Conservation (phyloP, 2,113 vertebrate species). For the Gila orcuttii region DNA sequence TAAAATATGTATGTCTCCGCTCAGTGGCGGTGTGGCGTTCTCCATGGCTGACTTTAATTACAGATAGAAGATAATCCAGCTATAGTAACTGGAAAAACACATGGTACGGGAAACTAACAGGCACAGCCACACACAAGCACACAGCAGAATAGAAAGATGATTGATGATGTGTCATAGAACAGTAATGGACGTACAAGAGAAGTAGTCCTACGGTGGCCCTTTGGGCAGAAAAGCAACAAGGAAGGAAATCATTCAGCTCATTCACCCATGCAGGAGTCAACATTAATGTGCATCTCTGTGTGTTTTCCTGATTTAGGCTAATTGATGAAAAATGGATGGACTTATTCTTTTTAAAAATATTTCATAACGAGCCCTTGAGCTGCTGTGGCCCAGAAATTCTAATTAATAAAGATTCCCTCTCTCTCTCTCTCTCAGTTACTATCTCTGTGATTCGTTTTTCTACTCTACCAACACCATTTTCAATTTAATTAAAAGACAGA, state of each 20-base stretch:
- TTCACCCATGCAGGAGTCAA: slow-evolving; percentile 8
- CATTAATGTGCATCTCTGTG: background rate
- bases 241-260: background rate
- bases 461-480: slow-evolving; percentile 16
- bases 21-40: slow-evolving; percentile 61
- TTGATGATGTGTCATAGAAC: slow-evolving; percentile 61
- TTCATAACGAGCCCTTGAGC: slow-evolving; percentile 69
- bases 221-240: background rate
- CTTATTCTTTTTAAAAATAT: slow-evolving; percentile 59
- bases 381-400: slow-evolving; percentile 74
- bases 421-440: slow-evolving; percentile 65
- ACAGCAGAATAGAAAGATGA: slow-evolving; percentile 55
- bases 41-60: slow-evolving; percentile 75
- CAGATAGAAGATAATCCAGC: slow-evolving; percentile 68
- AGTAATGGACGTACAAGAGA: slow-evolving; percentile 31
- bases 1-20: slow-evolving; percentile 64
- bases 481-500: slow-evolving; percentile 38
- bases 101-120: background rate
- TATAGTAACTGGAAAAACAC: slow-evolving; percentile 43
- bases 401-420: slow-evolving; percentile 80
- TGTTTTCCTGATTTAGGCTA: slow-evolving; percentile 62
- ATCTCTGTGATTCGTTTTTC: slow-evolving; percentile 58
- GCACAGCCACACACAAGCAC: slow-evolving; percentile 5
- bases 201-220: background rate
- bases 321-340: slow-evolving; percentile 65